These are phyloP conservation scores for Listronotus oregonensis DNA, from an alignment of 1,140 invertebrate genomes.

Conservation along the genomic window DNA sequence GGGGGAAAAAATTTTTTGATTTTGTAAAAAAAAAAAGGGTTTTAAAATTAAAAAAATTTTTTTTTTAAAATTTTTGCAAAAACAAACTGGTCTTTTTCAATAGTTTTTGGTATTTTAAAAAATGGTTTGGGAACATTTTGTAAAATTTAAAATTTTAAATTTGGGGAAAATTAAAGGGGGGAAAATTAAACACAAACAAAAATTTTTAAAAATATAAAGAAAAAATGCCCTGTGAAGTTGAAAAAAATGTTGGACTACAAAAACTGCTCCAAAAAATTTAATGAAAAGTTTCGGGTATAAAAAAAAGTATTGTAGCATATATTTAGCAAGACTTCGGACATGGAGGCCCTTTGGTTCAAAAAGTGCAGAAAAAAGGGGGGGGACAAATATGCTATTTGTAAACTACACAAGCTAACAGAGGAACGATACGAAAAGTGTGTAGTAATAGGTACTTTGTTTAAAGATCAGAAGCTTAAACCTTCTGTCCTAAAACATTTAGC, in stretches of 20 bases:
- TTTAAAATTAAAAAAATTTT: no score
- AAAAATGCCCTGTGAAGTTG: slow-evolving; percentile 18
- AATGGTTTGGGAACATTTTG: no score
- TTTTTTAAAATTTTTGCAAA: no score
- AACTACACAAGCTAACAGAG: slow-evolving; percentile 72
- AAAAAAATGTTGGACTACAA: slow-evolving; percentile 31
- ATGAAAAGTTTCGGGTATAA: slow-evolving; percentile 63
- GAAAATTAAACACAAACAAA: no score
- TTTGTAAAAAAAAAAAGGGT: no score
- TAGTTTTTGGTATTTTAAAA: no score
- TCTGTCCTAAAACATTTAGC: slow-evolving; percentile 91
- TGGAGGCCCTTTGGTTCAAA: slow-evolving; percentile 64
- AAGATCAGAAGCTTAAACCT: slow-evolving; percentile 89
- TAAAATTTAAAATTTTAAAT: no score
- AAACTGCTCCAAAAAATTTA: slow-evolving; percentile 47
- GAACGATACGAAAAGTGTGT: slow-evolving; percentile 70
- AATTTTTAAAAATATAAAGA: no score
- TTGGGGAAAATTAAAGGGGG: no score
- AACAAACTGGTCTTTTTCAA: no score
- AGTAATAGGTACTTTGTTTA: slow-evolving; percentile 90
- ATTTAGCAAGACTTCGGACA: slow-evolving; percentile 75
- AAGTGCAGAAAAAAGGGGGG: slow-evolving; percentile 68
- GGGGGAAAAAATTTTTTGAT: no score
- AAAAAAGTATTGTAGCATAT: slow-evolving; percentile 84
- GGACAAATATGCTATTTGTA: slow-evolving; percentile 66